Percentiles rank a stretch among this genome's conserved stretches.
Evolutionary conservation across 2,888 invertebrate genomes (phyloP).

Genomic region (Xylophagus ater): DNA sequence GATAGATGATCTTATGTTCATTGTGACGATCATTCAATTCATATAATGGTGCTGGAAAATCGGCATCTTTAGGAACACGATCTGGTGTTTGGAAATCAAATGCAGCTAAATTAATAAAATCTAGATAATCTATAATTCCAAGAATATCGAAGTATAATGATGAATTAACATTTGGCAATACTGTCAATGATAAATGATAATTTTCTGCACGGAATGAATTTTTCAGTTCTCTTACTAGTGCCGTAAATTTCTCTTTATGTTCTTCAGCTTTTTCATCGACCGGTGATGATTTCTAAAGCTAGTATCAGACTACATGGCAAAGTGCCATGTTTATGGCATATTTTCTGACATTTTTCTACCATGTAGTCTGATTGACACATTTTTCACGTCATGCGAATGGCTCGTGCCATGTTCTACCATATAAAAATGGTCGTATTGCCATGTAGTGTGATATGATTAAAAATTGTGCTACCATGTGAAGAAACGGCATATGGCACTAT

Average conservation of each 20-base stretch:
- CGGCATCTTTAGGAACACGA: conserved; percentile 66
- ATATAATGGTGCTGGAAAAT: conserved; percentile 63
- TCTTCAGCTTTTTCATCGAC: conserved; percentile 73
- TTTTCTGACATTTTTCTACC: too few relatives aligned
- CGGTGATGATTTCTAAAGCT: conserved; percentile 51
- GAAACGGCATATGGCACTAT: too few relatives aligned
- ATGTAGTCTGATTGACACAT: too few relatives aligned
- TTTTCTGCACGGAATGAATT: conserved; percentile 58
- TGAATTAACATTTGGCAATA: conserved; percentile 68
- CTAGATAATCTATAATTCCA: conserved; percentile 61
- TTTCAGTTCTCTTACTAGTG: conserved; percentile 62
- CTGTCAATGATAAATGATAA: conserved; percentile 54
- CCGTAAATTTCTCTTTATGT: conserved; percentile 69
- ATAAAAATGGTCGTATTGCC: too few relatives aligned
- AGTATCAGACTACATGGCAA: too few relatives aligned
- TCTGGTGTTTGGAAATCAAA: conserved; percentile 69
- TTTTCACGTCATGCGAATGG: too few relatives aligned
- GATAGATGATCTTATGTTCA: conserved; percentile 54
- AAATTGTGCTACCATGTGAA: too few relatives aligned
- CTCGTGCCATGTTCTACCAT: too few relatives aligned
- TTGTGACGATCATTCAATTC: conserved; percentile 59
- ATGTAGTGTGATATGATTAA: too few relatives aligned
- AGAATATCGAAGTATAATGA: conserved; percentile 65
- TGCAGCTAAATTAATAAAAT: conserved; percentile 65
- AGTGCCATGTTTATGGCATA: too few relatives aligned